phyloP scores from a whole-genome alignment of 2,888 invertebrate genomes.

The Ennomos fuscantarius region DNA sequence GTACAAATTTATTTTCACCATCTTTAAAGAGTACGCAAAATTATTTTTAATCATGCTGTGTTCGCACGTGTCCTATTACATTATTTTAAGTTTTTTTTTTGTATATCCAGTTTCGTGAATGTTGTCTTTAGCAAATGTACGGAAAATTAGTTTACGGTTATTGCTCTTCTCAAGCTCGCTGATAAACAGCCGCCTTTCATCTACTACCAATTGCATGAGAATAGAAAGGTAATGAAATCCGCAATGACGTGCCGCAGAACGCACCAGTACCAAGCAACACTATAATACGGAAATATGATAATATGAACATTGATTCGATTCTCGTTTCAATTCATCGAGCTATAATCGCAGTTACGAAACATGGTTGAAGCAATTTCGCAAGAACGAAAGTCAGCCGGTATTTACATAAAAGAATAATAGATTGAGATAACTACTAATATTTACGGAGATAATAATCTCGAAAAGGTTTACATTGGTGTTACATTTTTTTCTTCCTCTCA shows the following conservation, averaged over 20 bases:
- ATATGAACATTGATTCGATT: constrained; percentile 23
- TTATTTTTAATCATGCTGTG: too few relatives aligned
- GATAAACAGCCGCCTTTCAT: constrained; percentile 48
- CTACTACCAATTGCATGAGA: constrained; percentile 54
- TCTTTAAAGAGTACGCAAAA: too few relatives aligned
- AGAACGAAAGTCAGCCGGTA: constrained; percentile 34
- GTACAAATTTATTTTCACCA: too few relatives aligned
- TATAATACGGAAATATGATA: constrained; percentile 39
- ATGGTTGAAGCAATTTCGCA: constrained; percentile 33
- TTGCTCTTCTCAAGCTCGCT: constrained; percentile 9
- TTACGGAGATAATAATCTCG: constrained; percentile 24
- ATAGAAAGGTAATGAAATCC: constrained; percentile 63
- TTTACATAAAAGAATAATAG: constrained; percentile 34
- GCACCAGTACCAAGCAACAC: constrained; percentile 19
- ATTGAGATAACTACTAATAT: constrained; percentile 21
- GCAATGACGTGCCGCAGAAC: constrained; percentile 41
- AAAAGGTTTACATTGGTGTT: constrained; percentile 5
- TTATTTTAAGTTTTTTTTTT: too few relatives aligned
- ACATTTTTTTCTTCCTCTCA: constrained; percentile 10
- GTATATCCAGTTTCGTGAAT: not conserved
- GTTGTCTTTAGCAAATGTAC: not conserved
- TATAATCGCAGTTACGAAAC: constrained; percentile 38
- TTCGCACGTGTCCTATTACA: too few relatives aligned
- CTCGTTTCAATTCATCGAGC: constrained; percentile 38
- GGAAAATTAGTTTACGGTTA: constrained; percentile 17